Evolutionary conservation across 64 coral and sea anemone genomes (phyloP).

Genomic region (Cladopsammia gracilis): DNA sequence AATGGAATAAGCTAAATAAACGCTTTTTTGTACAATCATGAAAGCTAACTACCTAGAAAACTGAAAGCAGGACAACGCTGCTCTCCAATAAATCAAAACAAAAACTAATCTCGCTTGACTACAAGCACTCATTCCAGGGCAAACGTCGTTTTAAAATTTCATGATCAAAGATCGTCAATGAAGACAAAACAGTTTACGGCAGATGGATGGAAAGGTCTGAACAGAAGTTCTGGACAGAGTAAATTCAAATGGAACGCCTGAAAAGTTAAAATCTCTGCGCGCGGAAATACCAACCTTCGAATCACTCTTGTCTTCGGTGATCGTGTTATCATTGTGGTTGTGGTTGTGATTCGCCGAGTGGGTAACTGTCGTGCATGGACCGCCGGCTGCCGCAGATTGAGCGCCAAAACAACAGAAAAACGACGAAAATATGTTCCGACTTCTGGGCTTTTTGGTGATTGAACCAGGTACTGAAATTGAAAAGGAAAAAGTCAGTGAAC

Average conservation of each 20-base stretch:
- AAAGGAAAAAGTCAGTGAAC: neutral
- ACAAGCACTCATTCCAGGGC: too few relatives aligned
- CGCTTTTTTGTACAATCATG: neutral
- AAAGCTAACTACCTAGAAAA: neutral
- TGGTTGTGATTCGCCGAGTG: slow-evolving; percentile 79
- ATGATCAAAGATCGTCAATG: too few relatives aligned
- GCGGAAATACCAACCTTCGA: slow-evolving; percentile 77
- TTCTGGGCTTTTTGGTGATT: slow-evolving; percentile 84
- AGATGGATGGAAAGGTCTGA: neutral
- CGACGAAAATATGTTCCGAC: slow-evolving; percentile 95
- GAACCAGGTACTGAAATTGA: slow-evolving; percentile 76
- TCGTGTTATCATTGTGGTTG: slow-evolving; percentile 89
- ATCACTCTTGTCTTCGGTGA: slow-evolving; percentile 77
- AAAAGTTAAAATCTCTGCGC: neutral
- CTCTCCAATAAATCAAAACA: neutral
- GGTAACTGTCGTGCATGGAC: slow-evolving; percentile 76
- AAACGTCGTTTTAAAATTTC: too few relatives aligned
- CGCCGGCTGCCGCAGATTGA: slow-evolving; percentile 82
- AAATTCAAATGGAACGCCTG: neutral
- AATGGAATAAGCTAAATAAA: neutral
- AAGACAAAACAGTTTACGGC: too few relatives aligned
- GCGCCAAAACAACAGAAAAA: slow-evolving; percentile 98
- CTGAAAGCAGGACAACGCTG: neutral
- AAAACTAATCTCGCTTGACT: too few relatives aligned
- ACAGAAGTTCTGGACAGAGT: neutral